A percentile compares a stretch with the other conserved stretches of the same genome.
phyloP scores from a whole-genome alignment of 2,113 vertebrate species.

The Corvus hawaiiensis region DNA sequence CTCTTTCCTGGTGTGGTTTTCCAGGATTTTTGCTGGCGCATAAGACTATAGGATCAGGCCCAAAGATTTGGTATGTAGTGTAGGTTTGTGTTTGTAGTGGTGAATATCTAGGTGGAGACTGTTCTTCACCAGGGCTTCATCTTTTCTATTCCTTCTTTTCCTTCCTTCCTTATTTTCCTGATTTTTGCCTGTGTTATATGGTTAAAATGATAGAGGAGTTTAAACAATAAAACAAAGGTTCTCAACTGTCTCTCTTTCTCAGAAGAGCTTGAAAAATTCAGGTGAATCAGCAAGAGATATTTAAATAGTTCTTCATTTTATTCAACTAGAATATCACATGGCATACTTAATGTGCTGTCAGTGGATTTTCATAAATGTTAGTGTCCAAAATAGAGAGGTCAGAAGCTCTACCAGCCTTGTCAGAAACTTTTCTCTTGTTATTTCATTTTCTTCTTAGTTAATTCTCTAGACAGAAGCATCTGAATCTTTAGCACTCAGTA shows the following conservation, averaged over 20 bases:
- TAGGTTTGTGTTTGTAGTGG: background rate
- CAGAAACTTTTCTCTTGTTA: background rate
- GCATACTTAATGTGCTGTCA: background rate
- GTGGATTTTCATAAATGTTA: conserved; percentile 7
- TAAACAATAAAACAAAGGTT: background rate
- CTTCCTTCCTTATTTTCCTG: background rate
- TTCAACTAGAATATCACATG: background rate
- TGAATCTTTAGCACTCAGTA: background rate
- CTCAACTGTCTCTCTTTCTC: background rate
- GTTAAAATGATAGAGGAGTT: background rate
- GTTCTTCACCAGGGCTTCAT: background rate
- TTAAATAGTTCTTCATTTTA: conserved; percentile 12
- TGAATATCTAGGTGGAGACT: background rate
- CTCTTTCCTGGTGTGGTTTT: background rate
- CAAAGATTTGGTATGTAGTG: background rate
- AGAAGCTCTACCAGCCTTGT: background rate
- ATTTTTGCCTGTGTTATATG: background rate
- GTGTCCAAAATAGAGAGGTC: background rate
- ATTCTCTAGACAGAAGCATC: background rate
- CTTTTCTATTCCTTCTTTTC: background rate
- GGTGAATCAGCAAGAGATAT: conserved; percentile 1
- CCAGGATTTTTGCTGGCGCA: background rate
- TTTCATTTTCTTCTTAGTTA: background rate
- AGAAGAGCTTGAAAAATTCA: background rate
- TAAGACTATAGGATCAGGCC: background rate